Evolutionary conservation across 1,140 invertebrate species (phyloP).

Genomic region (Cydia fagiglandana): DNA sequence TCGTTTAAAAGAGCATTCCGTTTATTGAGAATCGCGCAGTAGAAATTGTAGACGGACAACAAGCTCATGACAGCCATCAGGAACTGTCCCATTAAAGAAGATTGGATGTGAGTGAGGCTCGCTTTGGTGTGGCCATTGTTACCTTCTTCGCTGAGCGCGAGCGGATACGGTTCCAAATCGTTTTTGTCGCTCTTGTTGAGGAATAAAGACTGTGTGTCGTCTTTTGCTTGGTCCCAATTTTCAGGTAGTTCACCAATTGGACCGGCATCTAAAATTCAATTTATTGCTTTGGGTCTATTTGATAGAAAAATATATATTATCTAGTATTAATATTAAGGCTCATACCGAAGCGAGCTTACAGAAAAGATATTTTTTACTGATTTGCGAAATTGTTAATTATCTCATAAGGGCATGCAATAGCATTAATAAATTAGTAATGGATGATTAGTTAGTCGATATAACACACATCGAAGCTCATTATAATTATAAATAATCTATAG

Average conservation of each 20-base stretch:
- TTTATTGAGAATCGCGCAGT: slow-evolving; percentile 9
- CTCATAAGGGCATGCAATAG: neutral
- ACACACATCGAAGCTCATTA: neutral
- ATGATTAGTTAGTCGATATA: too few relatives aligned
- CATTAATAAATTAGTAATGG: neutral
- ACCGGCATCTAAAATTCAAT: slow-evolving; percentile 60
- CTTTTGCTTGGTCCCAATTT: slow-evolving; percentile 78
- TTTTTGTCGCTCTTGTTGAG: slow-evolving; percentile 79
- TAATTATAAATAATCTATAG: neutral
- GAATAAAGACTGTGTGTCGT: slow-evolving; percentile 76
- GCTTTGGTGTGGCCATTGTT: slow-evolving; percentile 43
- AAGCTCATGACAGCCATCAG: slow-evolving; percentile 27
- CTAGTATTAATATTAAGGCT: slow-evolving; percentile 14
- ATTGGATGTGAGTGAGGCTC: slow-evolving; percentile 29
- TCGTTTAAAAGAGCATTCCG: neutral
- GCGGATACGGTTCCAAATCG: slow-evolving; percentile 78
- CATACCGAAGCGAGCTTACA: slow-evolving; percentile 36
- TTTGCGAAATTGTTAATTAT: neutral
- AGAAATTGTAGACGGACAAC: slow-evolving; percentile 19
- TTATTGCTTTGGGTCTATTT: slow-evolving; percentile 22
- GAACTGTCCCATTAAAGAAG: slow-evolving; percentile 32
- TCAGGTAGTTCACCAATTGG: slow-evolving; percentile 73
- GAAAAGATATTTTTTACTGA: neutral
- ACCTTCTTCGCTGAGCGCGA: slow-evolving; percentile 78
- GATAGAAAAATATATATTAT: slow-evolving; percentile 5